phyloP scores from a whole-genome alignment of 2,888 invertebrate species.

The Diadegma fenestrale region DNA sequence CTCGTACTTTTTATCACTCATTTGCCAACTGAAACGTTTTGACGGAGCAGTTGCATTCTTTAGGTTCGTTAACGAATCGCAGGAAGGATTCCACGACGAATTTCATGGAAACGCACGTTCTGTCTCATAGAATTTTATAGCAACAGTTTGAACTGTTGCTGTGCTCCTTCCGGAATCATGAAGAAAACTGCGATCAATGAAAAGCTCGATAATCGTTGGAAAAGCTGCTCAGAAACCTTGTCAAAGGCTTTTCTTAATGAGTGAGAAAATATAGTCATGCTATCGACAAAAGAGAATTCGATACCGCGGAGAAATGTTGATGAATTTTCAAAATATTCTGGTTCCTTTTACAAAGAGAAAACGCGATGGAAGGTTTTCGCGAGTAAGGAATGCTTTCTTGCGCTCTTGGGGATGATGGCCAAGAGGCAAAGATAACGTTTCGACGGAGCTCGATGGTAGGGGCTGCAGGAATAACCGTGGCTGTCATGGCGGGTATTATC shows the following conservation, averaged over 20 bases:
- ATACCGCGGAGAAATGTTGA: not conserved
- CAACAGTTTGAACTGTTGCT: not conserved
- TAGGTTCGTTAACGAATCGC: not conserved
- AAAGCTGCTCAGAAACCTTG: not conserved
- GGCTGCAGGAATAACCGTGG: not conserved
- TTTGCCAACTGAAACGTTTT: not conserved
- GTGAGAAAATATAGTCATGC: not conserved
- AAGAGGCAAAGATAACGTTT: constrained; percentile 29
- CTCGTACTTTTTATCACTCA: constrained; percentile 9
- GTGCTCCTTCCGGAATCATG: not conserved
- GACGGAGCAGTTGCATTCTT: not conserved
- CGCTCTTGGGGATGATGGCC: constrained; percentile 8
- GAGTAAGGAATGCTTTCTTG: not conserved
- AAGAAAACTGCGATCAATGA: not conserved
- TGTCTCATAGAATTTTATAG: too few relatives aligned
- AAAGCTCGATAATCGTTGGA: not conserved
- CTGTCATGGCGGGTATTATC: constrained; percentile 41
- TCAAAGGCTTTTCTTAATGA: not conserved
- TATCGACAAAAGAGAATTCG: not conserved
- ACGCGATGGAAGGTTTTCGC: too few relatives aligned
- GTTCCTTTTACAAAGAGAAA: constrained; percentile 8
- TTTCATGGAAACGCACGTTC: too few relatives aligned
- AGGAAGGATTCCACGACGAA: not conserved
- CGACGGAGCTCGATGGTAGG: constrained; percentile 1
- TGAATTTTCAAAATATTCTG: not conserved